Base-by-base conservation (phyloP, 2,797 vertebrate species). In the Poliocrania exsul region DNA sequence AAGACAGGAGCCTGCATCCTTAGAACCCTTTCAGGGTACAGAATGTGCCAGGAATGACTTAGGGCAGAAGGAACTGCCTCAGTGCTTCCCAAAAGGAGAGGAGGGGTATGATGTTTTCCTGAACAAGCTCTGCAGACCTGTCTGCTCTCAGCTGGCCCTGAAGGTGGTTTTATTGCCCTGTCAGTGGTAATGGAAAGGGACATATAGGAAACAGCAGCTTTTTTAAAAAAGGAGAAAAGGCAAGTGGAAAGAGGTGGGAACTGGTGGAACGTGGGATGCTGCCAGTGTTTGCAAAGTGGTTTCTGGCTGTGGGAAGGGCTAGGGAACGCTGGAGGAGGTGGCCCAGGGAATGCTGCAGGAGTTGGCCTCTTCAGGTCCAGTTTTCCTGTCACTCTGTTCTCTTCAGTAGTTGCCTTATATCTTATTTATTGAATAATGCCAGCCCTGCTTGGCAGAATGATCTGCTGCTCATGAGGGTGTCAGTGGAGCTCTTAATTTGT, bases 101-200 rank as follows among this genome's bases (percentile, higher is more conserved):
- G 33, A 37, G 10, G 3, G 11, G 8, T 31, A 11, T 0, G 42
- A 26, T 1, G 6, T 1, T 5, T 40, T 47, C 4, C 38, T 11
- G 61, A 65, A 14, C 0, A 3, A 74, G 61, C 46, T 70, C 75
- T 80, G 75, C 73, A 74, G 82, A 31, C 23, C 25, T 8, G 1
- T 2, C 58, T 66, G 71, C 83, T 71, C 33, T 3, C 6, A 42
- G 61, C 61, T 79, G 69, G 42, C 66, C n/a, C 46, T 66, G 46
- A 24, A 62, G 62, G 8, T 13, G 13, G 1, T 8, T 46, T 40
- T 56, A 33, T 28, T 64, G 66, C 75, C 19, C 51, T 62, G 6
- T 49, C 69, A 49, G 46, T 28, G 50, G 13, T 16, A 62, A 20
- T 33, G 88, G 80, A 77, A 91, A 77, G 33, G 21, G 21, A 54